Percentiles rank a stretch among this genome's conserved stretches.
These are phyloP conservation scores for Dexiosoma caninum DNA, from an alignment of 2,888 invertebrate species.

Conservation along the genomic window DNA sequence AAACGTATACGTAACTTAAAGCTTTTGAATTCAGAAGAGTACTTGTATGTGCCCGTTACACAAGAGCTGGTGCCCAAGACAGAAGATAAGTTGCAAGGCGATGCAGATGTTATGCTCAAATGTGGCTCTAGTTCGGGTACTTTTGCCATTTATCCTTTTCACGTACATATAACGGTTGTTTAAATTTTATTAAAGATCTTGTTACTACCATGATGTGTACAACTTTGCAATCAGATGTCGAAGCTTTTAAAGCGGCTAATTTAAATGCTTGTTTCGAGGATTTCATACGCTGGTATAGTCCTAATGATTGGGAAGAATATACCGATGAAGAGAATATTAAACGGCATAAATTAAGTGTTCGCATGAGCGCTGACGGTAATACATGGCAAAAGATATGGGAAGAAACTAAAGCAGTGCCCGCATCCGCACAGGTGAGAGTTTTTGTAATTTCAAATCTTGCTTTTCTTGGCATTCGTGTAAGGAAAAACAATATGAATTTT, in stretches of 20 bases:
- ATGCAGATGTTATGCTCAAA: slow-evolving; percentile 92
- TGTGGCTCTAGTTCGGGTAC: slow-evolving; percentile 87
- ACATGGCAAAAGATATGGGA: slow-evolving; percentile 96
- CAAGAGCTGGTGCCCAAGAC: slow-evolving; percentile 98
- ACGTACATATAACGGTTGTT: too few relatives aligned
- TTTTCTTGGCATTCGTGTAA: too few relatives aligned
- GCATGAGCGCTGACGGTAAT: slow-evolving; percentile 94
- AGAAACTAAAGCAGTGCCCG: slow-evolving; percentile 92
- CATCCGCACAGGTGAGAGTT: slow-evolving; percentile 84
- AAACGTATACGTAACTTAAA: slow-evolving; percentile 83
- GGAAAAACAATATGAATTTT: too few relatives aligned
- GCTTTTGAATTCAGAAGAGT: slow-evolving; percentile 84
- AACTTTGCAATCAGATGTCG: slow-evolving; percentile 97
- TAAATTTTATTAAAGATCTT: slow-evolving; percentile 83
- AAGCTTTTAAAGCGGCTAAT: slow-evolving; percentile 99
- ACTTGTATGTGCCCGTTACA: slow-evolving; percentile 88
- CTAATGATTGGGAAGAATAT: slow-evolving; percentile 92
- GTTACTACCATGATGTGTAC: slow-evolving; percentile 94
- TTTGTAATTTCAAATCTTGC: neutral
- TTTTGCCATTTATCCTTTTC: slow-evolving; percentile 77
- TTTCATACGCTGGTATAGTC: slow-evolving; percentile 99
- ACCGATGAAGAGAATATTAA: slow-evolving; percentile 67
- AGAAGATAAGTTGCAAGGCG: slow-evolving; percentile 96
- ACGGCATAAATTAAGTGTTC: slow-evolving; percentile 82
- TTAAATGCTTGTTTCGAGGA: slow-evolving; percentile 94